phyloP scores from a whole-genome alignment of 1,140 invertebrate species.

The Calliphora vicina region DNA sequence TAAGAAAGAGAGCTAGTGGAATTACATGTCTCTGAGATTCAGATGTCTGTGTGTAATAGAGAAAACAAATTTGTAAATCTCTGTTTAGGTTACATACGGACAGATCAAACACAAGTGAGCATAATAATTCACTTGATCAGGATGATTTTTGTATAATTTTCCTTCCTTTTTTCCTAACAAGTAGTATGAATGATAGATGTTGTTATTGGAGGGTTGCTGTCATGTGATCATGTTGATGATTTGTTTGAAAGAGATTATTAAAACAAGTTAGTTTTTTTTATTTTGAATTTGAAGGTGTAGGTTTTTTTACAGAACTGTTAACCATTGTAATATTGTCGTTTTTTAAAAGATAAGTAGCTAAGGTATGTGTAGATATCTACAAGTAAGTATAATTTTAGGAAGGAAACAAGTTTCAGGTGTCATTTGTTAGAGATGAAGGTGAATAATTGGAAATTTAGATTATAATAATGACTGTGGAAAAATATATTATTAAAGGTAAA shows the following conservation, averaged over 20 bases:
- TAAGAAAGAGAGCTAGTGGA: no score
- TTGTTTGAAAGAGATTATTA: not conserved
- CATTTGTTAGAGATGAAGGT: not conserved
- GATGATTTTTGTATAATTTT: not conserved
- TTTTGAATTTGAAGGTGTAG: not conserved
- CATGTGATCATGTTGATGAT: not conserved
- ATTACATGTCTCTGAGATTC: no score
- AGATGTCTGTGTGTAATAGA: not conserved
- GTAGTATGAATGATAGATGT: not conserved
- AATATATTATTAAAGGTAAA: no score
- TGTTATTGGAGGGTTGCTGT: not conserved
- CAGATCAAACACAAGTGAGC: no score
- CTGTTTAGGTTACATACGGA: no score
- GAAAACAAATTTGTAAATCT: not conserved
- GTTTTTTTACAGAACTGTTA: not conserved
- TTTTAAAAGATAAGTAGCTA: not conserved
- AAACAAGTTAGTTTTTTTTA: not conserved
- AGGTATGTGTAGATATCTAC: not conserved
- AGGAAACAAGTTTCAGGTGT: constrained; percentile 12
- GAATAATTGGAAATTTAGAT: not conserved
- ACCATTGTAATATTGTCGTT: no score
- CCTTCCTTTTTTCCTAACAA: not conserved
- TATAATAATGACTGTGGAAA: not conserved
- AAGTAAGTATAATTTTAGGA: not conserved
- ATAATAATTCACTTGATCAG: no score